A percentile compares a stretch with the other conserved stretches of the same genome.
phyloP scores from a whole-genome alignment of 2,888 invertebrate species.

The Eilema caniola region DNA sequence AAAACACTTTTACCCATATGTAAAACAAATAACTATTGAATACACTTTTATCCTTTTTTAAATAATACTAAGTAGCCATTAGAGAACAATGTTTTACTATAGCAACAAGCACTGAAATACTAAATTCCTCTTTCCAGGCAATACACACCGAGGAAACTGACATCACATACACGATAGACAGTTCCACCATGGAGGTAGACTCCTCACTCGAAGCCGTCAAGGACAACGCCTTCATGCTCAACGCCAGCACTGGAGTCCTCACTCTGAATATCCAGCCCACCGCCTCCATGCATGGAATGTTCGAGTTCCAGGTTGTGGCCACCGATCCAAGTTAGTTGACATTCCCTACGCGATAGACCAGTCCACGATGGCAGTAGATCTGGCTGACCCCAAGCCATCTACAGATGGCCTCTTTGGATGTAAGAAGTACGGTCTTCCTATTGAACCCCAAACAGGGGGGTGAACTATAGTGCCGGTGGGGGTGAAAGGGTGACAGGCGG shows the following conservation, averaged over 20 bases:
- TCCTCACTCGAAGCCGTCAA: conserved; percentile 72
- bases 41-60: too few relatives aligned
- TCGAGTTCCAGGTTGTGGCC: conserved; percentile 86
- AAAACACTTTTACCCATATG: too few relatives aligned
- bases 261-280: conserved; percentile 83
- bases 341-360: too few relatives aligned
- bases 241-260: conserved; percentile 77
- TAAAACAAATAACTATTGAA: too few relatives aligned
- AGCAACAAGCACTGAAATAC: background rate
- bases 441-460: too few relatives aligned
- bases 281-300: conserved; percentile 87
- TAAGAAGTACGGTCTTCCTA: too few relatives aligned
- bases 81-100: background rate
- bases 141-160: conserved; percentile 83
- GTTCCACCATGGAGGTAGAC: conserved; percentile 73
- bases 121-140: conserved; percentile 78
- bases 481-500: too few relatives aligned
- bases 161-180: conserved; percentile 75
- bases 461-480: too few relatives aligned
- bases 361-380: too few relatives aligned
- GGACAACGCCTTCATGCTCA: conserved; percentile 73
- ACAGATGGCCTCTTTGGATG: too few relatives aligned
- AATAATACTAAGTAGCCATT: too few relatives aligned
- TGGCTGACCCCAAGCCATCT: too few relatives aligned
- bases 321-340: conserved; percentile 77